These are phyloP conservation scores for Chromoteleia sp. DNA, from an alignment of 2,888 invertebrate species.

Conservation along the genomic window DNA sequence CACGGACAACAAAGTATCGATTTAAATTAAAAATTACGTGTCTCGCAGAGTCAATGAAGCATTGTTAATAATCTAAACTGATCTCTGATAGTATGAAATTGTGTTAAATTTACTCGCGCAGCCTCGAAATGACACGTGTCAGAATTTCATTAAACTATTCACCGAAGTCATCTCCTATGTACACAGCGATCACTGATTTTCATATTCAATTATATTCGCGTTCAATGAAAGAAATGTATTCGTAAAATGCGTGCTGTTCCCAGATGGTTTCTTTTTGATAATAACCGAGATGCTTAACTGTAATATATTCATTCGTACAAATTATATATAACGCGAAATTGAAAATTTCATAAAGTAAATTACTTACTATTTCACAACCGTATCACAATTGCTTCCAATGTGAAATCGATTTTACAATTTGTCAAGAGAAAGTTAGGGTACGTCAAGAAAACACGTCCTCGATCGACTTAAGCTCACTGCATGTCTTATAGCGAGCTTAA, in stretches of 20 bases:
- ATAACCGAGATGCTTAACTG: not conserved
- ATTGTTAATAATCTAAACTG: conserved; percentile 29
- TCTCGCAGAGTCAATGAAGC: conserved; percentile 4
- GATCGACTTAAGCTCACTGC: not conserved
- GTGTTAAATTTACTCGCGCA: conserved; percentile 33
- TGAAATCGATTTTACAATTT: conserved; percentile 43
- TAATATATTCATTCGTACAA: conserved; percentile 31
- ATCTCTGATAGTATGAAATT: conserved; percentile 37
- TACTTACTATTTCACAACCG: conserved; percentile 10
- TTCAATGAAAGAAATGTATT: not conserved
- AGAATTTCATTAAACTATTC: conserved; percentile 56
- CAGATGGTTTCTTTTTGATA: not conserved
- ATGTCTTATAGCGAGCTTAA: no score
- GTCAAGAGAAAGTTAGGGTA: conserved; percentile 19
- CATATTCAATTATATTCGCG: conserved; percentile 21
- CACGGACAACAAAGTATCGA: not conserved
- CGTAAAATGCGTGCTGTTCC: not conserved
- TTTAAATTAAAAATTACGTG: not conserved
- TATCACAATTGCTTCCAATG: conserved; percentile 13
- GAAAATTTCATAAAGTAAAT: conserved; percentile 22
- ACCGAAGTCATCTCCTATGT: not conserved
- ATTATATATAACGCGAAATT: conserved; percentile 11
- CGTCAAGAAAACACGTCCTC: conserved; percentile 12
- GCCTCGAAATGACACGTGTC: conserved; percentile 27
- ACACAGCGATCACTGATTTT: not conserved